Evolutionary conservation across 1,140 invertebrate species (phyloP).

Genomic region (Lepidostoma basale): DNA sequence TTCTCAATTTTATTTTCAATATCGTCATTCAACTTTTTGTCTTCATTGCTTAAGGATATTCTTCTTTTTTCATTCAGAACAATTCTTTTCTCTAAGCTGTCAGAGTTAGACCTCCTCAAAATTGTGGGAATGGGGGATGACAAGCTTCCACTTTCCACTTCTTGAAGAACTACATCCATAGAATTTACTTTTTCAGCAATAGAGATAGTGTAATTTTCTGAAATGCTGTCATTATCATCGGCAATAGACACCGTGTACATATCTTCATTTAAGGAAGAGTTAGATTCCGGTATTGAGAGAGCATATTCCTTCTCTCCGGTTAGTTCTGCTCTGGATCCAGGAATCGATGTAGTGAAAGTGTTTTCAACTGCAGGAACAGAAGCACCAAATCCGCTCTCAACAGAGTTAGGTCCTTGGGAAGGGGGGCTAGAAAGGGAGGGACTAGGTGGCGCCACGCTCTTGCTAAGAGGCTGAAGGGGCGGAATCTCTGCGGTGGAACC

Average conservation of each 20-base stretch:
- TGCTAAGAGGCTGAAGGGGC: constrained; percentile 54
- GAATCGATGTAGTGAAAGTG: constrained; percentile 53
- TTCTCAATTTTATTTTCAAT: constrained; percentile 28
- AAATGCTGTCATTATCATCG: constrained; percentile 52
- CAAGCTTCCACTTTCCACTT: constrained; percentile 22
- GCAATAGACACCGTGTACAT: constrained; percentile 59
- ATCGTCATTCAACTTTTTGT: constrained; percentile 20
- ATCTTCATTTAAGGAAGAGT: constrained; percentile 59
- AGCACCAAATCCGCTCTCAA: neutral
- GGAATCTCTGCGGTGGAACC: constrained; percentile 51
- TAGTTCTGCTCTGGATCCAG: constrained; percentile 57
- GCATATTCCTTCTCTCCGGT: constrained; percentile 59
- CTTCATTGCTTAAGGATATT: constrained; percentile 56
- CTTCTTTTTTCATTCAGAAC: constrained; percentile 51
- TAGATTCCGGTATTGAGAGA: constrained; percentile 59
- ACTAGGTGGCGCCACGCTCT: constrained; percentile 32
- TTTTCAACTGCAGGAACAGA: constrained; percentile 47
- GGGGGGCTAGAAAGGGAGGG: neutral
- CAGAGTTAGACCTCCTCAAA: constrained; percentile 57
- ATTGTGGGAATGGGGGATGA: constrained; percentile 56
- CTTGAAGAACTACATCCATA: constrained; percentile 19
- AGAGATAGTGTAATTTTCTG: constrained; percentile 55
- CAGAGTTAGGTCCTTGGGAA: neutral
- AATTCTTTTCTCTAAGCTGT: constrained; percentile 55
- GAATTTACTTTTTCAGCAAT: constrained; percentile 60